These are phyloP conservation scores for Pao palembangensis DNA, from an alignment of 2,113 vertebrate species.

Conservation along the genomic window DNA sequence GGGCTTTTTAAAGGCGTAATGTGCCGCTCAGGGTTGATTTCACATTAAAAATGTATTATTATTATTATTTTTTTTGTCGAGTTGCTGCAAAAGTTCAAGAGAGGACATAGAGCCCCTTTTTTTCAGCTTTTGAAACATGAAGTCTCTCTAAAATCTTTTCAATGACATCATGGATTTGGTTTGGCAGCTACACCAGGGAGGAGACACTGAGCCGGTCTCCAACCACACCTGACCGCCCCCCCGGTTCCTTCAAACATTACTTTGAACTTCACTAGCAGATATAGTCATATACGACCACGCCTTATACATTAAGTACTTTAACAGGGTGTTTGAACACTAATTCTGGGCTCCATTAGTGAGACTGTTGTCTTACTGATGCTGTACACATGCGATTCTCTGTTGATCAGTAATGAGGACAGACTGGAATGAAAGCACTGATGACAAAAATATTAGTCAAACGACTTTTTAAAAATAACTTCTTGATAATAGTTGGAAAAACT, in stretches of 20 bases:
- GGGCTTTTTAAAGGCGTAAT: slow-evolving; percentile 3
- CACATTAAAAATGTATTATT: slow-evolving; percentile 14
- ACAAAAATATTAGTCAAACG: too few species aligned
- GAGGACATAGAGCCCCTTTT: slow-evolving; percentile 2
- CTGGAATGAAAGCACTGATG: too few species aligned
- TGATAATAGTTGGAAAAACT: too few species aligned
- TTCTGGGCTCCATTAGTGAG: too few species aligned
- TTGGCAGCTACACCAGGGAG: slow-evolving; percentile 49
- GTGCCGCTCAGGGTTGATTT: slow-evolving; percentile 1
- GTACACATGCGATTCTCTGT: too few species aligned
- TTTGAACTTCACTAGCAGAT: too few species aligned
- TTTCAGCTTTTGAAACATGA: slow-evolving; percentile 24
- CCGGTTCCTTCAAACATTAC: not conserved
- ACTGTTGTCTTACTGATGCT: too few species aligned
- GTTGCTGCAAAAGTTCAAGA: not conserved
- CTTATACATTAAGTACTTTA: too few species aligned
- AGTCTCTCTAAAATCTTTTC: slow-evolving; percentile 42
- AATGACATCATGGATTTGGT: slow-evolving; percentile 63
- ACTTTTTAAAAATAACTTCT: too few species aligned
- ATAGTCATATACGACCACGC: too few species aligned
- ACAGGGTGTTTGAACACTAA: too few species aligned
- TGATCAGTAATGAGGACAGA: too few species aligned
- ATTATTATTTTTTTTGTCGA: not conserved
- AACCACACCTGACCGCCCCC: not conserved
- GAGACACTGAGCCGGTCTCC: slow-evolving; percentile 9